Conservation (phyloP, 2,888 invertebrate genomes). For the Eilema griseolum region DNA sequence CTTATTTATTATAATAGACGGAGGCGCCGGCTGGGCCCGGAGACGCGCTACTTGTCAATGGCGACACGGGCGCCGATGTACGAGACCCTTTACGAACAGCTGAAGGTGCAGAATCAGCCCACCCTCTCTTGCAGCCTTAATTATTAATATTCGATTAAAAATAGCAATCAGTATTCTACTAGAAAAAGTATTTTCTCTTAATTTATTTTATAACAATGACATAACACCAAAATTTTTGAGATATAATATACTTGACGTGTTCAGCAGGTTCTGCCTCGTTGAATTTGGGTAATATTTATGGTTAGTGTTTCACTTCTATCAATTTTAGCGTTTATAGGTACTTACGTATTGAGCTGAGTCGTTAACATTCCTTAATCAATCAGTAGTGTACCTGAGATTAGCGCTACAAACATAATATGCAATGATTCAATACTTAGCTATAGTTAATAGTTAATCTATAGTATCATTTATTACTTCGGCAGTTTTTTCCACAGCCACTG, state of each 20-base stretch:
- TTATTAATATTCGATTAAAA: conserved; percentile 30
- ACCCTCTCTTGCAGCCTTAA: conserved; percentile 52
- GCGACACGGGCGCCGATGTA: conserved; percentile 35
- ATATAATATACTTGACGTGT: background rate
- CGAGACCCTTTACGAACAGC: conserved; percentile 32
- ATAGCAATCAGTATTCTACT: conserved; percentile 19
- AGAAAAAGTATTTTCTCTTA: conserved; percentile 17
- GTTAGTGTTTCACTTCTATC: background rate
- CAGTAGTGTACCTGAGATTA: no score
- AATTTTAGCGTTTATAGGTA: background rate
- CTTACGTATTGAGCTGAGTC: background rate
- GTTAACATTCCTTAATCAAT: background rate
- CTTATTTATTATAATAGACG: conserved; percentile 37
- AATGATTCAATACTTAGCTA: background rate
- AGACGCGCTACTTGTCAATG: conserved; percentile 63
- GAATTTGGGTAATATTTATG: background rate
- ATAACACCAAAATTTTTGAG: conserved; percentile 25
- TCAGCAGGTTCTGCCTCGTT: background rate
- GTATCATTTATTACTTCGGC: background rate
- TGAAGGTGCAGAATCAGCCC: conserved; percentile 38
- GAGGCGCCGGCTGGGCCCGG: conserved; percentile 47
- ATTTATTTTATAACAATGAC: conserved; percentile 25
- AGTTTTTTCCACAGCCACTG: background rate
- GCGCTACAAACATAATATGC: background rate
- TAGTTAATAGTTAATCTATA: background rate